A percentile compares a stretch with the other conserved stretches of the same genome.
Conservation (phyloP, 2,888 invertebrate genomes). For the Caradrina clavipalpis region DNA sequence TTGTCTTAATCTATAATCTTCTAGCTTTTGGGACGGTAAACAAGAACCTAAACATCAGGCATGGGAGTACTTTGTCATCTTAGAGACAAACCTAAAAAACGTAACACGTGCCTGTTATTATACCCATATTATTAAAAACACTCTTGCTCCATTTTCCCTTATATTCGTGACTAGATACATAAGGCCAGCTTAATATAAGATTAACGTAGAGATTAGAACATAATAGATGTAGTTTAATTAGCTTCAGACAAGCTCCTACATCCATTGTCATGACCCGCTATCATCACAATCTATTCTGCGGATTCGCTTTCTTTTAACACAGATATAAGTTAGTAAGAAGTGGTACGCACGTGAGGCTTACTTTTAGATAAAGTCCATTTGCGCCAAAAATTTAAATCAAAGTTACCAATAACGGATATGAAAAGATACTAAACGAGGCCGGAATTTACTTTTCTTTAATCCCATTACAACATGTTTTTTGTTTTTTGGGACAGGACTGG, state of each 20-base stretch:
- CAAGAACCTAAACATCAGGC: no score
- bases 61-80: no score
- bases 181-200: slow-evolving; percentile 9
- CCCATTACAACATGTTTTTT: no score
- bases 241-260: slow-evolving; percentile 31
- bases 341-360: background rate
- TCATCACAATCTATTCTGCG: slow-evolving; percentile 49
- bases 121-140: background rate
- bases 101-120: background rate
- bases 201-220: slow-evolving; percentile 33
- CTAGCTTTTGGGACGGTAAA: no score
- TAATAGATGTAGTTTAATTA: slow-evolving; percentile 54
- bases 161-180: background rate
- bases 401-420: no score
- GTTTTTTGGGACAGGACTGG: no score
- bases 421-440: no score
- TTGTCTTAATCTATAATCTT: no score
- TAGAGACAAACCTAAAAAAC: background rate
- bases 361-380: no score
- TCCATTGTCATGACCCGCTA: slow-evolving; percentile 40
- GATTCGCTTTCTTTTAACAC: slow-evolving; percentile 35
- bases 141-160: background rate
- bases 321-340: slow-evolving; percentile 9
- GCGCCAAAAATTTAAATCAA: no score
- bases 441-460: no score